phyloP scores from a whole-genome alignment of 2,888 invertebrate genomes.

The Amiota mariae region DNA sequence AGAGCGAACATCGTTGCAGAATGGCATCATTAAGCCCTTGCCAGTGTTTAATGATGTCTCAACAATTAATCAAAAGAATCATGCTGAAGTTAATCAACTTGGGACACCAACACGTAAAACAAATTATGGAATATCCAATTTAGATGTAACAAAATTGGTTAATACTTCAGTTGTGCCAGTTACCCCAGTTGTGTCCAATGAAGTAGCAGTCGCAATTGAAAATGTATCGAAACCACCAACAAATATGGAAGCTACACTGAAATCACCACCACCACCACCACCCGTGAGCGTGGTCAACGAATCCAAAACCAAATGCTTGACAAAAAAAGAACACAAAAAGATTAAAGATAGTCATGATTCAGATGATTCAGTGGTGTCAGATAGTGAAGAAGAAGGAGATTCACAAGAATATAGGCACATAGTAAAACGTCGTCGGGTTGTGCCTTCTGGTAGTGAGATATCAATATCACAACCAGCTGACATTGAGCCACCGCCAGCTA shows the following conservation, averaged over 20 bases:
- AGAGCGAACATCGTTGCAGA: conserved; percentile 64
- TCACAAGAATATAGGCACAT: conserved; percentile 76
- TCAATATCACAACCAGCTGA: conserved; percentile 28
- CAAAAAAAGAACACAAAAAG: neutral
- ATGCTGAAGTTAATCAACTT: conserved; percentile 41
- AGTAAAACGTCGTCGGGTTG: conserved; percentile 76
- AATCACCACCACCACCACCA: neutral
- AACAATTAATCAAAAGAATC: neutral
- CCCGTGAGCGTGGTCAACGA: neutral
- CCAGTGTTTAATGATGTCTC: conserved; percentile 39
- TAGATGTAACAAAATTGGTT: conserved; percentile 61
- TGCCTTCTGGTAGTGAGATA: conserved; percentile 33
- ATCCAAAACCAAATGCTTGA: neutral
- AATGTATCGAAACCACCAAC: neutral
- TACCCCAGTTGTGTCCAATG: neutral
- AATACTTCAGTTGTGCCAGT: neutral
- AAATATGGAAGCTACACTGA: neutral
- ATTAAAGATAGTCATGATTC: conserved; percentile 71
- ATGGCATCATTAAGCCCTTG: conserved; percentile 35
- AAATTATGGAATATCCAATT: conserved; percentile 73
- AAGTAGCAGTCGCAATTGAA: neutral
- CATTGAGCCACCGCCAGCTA: neutral
- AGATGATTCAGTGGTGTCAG: conserved; percentile 81
- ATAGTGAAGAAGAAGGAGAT: conserved; percentile 79
- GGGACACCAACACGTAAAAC: conserved; percentile 37